phyloP scores from a whole-genome alignment of 2,888 invertebrate species.

The Caprella mutica region DNA sequence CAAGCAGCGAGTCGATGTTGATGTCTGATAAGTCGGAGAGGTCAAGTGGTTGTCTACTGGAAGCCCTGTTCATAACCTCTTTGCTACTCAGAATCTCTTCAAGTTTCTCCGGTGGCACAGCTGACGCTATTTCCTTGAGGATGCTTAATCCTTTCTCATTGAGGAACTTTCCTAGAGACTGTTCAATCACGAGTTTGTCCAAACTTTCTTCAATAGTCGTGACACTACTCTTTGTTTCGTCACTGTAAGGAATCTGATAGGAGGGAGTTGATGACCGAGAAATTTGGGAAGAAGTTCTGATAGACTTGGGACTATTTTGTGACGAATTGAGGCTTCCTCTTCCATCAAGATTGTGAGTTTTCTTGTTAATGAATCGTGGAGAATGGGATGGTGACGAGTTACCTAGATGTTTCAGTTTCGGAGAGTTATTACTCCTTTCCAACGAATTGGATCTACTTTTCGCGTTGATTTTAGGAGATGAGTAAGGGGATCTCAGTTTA shows the following conservation, averaged over 20 bases:
- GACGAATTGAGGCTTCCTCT: neutral
- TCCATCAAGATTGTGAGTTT: no score
- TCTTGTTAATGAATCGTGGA: no score
- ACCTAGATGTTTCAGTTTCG: no score
- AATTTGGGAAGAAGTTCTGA: neutral
- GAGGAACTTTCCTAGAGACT: conserved; percentile 53
- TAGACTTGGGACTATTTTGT: conserved; percentile 44
- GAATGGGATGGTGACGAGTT: no score
- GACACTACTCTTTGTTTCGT: conserved; percentile 8
- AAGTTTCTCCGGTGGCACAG: conserved; percentile 20
- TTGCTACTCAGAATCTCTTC: conserved; percentile 27
- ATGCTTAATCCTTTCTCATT: conserved; percentile 44
- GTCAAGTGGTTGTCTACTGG: conserved; percentile 23
- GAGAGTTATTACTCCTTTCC: no score
- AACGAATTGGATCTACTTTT: no score
- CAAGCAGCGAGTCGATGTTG: conserved; percentile 31
- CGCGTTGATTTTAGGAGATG: no score
- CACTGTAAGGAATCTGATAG: neutral
- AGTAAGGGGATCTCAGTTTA: no score
- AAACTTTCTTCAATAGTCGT: conserved; percentile 15
- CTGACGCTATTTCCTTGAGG: conserved; percentile 19
- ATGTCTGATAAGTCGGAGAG: conserved; percentile 34
- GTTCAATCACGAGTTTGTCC: conserved; percentile 47
- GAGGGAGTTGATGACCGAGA: conserved; percentile 9
- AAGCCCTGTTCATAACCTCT: conserved; percentile 17